Base-by-base conservation (phyloP, 2,113 vertebrate genomes). In the Tonatia bakeri region DNA sequence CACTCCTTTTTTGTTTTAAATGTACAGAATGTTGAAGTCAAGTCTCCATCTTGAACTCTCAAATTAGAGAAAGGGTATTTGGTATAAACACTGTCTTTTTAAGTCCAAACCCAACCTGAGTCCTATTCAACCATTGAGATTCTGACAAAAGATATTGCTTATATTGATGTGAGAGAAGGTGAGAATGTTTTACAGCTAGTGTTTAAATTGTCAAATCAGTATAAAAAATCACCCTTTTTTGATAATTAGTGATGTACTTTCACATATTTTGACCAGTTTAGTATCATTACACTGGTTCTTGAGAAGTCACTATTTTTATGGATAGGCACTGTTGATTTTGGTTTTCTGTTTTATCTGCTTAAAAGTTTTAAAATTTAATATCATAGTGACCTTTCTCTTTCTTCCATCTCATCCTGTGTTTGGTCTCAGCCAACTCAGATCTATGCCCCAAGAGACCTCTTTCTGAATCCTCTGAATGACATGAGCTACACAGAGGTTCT, bases 1-100 rank as follows among this genome's bases (percentile, higher is more conserved):
- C 16, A 26, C 69, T n/a, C n/a, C n/a, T 56, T 85, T 87, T 87
- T 86, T 56, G 52, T 86, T 91, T 43, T 93, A 59, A 89, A 97
- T 9, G 2, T 83, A 38, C 28, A 67, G 26, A 90, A 31, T 43
- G 10, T 83, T 77, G 81, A 95, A 94, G 54, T 80, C 33, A 77
- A 90, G n/a, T 80, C 50, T 93, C 16, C 33, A 47, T 67, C 47
- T 91, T 16, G 0, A 80, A 17, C 45, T 70, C 38, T 38, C 43
- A 33, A 40, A 73, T 89, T 50, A 83, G 40, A 91, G 36, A 85
- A 67, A 70, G 45, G 33, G 11, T 72, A 73, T 88, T 84, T 24
- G 17, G 4, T 70, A 17, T 50, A 79, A 79, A 93, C 90, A 24
- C 38, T 31, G 54, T 22, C 31, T 43, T 93, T 84, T 77, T 7